phyloP scores from a whole-genome alignment of 1,140 invertebrate genomes.

The Pogonus chalceus region DNA sequence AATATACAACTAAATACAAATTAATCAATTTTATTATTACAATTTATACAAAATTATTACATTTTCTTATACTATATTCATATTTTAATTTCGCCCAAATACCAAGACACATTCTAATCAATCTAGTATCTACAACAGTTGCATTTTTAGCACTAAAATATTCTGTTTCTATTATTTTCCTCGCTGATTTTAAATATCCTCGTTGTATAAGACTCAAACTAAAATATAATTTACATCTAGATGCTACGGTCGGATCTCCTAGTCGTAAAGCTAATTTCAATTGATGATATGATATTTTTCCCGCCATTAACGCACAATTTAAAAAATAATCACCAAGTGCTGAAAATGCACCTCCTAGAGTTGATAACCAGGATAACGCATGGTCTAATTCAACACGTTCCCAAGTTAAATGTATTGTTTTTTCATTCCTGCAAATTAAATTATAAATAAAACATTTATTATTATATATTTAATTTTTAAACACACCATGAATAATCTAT shows the following conservation, averaged over 20 bases:
- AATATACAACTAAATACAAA: too few relatives aligned
- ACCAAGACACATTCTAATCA: conserved; percentile 72
- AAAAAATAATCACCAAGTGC: conserved; percentile 77
- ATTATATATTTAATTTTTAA: conserved; percentile 11
- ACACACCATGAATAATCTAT: conserved; percentile 58
- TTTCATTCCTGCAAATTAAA: conserved; percentile 31
- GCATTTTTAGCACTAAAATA: conserved; percentile 44
- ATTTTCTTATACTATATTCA: conserved; percentile 29
- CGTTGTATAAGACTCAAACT: conserved; percentile 81
- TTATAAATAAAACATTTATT: conserved; percentile 12
- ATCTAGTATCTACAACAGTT: conserved; percentile 43
- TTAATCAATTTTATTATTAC: too few relatives aligned
- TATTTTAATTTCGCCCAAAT: conserved; percentile 74
- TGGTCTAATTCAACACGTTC: conserved; percentile 70
- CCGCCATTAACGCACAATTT: conserved; percentile 73
- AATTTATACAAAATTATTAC: too few relatives aligned
- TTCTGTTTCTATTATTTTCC: conserved; percentile 53
- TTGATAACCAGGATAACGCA: conserved; percentile 90
- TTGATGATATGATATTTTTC: conserved; percentile 75
- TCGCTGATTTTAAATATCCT: conserved; percentile 51
- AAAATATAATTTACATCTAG: conserved; percentile 73
- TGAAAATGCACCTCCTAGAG: conserved; percentile 88
- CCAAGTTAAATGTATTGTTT: conserved; percentile 36
- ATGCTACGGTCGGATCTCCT: conserved; percentile 66
- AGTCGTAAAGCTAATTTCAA: conserved; percentile 66